Evolutionary conservation across 2,888 invertebrate species (phyloP).

Genomic region (Andrena haemorrhoa): DNA sequence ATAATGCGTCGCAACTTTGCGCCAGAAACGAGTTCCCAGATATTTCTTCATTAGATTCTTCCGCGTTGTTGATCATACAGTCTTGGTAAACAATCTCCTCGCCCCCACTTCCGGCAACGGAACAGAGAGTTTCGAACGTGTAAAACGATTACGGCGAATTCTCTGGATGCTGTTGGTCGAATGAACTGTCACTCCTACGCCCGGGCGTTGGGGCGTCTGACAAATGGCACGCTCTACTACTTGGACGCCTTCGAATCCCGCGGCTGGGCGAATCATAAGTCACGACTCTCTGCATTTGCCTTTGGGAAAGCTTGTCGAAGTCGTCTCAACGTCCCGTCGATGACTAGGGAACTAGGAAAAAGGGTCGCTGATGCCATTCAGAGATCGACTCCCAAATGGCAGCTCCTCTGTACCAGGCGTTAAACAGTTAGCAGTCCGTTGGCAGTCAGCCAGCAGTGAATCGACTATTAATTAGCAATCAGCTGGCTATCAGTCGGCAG

Average conservation of each 20-base stretch:
- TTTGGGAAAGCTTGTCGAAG: not conserved
- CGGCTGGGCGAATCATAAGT: not conserved
- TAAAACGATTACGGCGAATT: constrained; percentile 11
- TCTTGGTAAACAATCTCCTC: constrained; percentile 31
- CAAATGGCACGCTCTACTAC: constrained; percentile 6
- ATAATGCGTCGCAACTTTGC: constrained; percentile 65
- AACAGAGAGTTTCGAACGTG: not conserved
- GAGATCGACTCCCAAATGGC: constrained; percentile 6
- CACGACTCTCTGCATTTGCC: not conserved
- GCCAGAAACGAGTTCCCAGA: constrained; percentile 55
- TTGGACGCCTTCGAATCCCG: not conserved
- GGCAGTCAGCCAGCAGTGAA: constrained; percentile 38
- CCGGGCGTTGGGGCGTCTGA: not conserved
- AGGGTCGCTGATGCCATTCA: not conserved
- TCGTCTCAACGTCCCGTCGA: not conserved
- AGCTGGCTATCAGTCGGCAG: constrained; percentile 29
- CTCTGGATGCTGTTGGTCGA: not conserved
- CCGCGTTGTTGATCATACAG: constrained; percentile 27
- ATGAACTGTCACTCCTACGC: constrained; percentile 12
- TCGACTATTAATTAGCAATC: constrained; percentile 41
- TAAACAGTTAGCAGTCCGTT: constrained; percentile 34
- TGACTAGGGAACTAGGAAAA: not conserved
- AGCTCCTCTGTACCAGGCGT: not conserved
- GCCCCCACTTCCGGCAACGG: not conserved
- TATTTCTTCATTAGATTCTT: constrained; percentile 62